These are phyloP conservation scores for Sisor rabdophorus DNA, from an alignment of 2,113 vertebrate genomes.

Conservation along the genomic window DNA sequence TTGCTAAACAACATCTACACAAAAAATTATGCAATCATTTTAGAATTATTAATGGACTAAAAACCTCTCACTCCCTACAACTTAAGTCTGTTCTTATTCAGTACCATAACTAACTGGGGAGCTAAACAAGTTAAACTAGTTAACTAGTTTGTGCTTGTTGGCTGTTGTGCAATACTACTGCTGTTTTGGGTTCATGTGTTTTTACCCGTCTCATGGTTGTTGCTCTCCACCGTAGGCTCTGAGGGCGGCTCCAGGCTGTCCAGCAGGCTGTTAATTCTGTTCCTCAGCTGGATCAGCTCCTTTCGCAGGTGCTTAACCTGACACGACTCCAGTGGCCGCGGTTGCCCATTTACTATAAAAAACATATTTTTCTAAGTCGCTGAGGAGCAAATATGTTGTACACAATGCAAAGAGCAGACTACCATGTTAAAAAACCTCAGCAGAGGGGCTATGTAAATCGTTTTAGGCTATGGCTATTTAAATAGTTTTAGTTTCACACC, in stretches of 20 bases:
- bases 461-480: slow-evolving; percentile 15
- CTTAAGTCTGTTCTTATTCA: background rate
- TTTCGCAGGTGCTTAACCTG: slow-evolving; percentile 95
- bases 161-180: too few relatives aligned
- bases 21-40: background rate
- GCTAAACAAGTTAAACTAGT: too few relatives aligned
- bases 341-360: slow-evolving; percentile 90
- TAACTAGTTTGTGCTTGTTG: too few relatives aligned
- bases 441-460: background rate
- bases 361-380: background rate
- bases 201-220: slow-evolving; percentile 78
- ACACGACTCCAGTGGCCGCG: slow-evolving; percentile 92
- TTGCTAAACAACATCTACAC: background rate
- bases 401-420: background rate
- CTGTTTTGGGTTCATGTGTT: too few relatives aligned
- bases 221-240: slow-evolving; percentile 80
- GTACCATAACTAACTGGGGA: too few relatives aligned
- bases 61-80: background rate
- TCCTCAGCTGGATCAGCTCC: slow-evolving; percentile 95
- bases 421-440: background rate
- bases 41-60: background rate
- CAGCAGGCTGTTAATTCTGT: slow-evolving; percentile 94
- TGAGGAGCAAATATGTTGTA: background rate
- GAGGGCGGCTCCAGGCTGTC: slow-evolving; percentile 90
- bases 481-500: too few relatives aligned